These are phyloP conservation scores for Conistra vaccinii DNA, from an alignment of 2,888 invertebrate genomes.

Conservation along the genomic window DNA sequence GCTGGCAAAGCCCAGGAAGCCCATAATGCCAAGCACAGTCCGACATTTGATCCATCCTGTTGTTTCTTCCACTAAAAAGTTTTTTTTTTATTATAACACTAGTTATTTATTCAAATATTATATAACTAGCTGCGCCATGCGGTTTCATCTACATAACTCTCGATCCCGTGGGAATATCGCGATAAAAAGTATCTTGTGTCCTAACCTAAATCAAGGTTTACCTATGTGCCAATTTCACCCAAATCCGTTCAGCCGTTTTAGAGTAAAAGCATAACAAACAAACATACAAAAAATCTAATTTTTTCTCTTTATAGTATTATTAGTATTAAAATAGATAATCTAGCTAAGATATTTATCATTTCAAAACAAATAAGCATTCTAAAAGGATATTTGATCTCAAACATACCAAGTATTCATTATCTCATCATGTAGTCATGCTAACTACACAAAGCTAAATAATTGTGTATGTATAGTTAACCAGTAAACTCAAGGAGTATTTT, in stretches of 20 bases:
- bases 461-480: not conserved
- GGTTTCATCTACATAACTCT: too few species aligned
- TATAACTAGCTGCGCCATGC: too few species aligned
- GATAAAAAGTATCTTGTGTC: too few species aligned
- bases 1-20: constrained; percentile 96
- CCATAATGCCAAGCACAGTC: constrained; percentile 95
- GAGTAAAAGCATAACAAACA: too few species aligned
- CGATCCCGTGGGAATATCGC: too few species aligned
- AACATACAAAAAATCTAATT: too few species aligned
- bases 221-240: too few species aligned
- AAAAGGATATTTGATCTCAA: constrained; percentile 4
- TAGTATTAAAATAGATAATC: too few species aligned
- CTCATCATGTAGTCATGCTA: constrained; percentile 16
- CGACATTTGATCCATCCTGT: constrained; percentile 93
- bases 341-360: not conserved
- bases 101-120: too few species aligned
- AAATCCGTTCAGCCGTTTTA: too few species aligned
- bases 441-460: constrained; percentile 25
- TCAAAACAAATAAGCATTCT: constrained; percentile 3
- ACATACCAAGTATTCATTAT: constrained; percentile 2
- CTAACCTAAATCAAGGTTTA: too few species aligned
- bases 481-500: not conserved
- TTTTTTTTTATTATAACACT: not conserved
- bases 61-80: constrained; percentile 89
- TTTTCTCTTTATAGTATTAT: too few species aligned